phyloP scores from a whole-genome alignment of 1,140 invertebrate species.

The Pollicipes pollicipes region DNA sequence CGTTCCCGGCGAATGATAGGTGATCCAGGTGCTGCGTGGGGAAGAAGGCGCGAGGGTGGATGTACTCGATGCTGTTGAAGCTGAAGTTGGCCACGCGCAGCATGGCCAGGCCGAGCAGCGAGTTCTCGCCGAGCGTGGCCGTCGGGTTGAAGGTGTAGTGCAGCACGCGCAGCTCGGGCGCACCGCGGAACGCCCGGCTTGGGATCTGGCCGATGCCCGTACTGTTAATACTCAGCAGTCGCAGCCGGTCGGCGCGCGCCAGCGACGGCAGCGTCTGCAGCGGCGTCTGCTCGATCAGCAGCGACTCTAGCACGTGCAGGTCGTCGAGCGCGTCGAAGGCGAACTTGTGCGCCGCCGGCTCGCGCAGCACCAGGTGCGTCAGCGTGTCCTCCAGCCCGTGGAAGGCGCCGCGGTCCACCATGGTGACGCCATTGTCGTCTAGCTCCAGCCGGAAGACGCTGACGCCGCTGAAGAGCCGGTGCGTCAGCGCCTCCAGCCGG shows the following conservation, averaged over 20 bases:
- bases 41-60: neutral
- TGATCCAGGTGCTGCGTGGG: neutral
- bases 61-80: neutral
- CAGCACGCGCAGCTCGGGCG: neutral
- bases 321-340: conserved; percentile 2
- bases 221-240: neutral
- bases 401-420: conserved; percentile 1
- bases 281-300: neutral
- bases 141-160: neutral
- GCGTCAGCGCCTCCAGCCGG: neutral
- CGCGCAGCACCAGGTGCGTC: neutral
- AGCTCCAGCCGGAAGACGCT: neutral
- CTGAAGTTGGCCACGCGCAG: conserved; percentile 4
- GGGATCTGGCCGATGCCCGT: neutral
- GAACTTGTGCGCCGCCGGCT: neutral
- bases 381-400: neutral
- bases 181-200: neutral
- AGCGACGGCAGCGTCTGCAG: neutral
- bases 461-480: neutral
- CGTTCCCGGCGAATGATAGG: neutral
- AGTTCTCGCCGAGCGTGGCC: neutral
- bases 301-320: neutral
- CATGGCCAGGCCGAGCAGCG: neutral
- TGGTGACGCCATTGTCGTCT: neutral
- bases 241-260: conserved; percentile 1